phyloP scores from a whole-genome alignment of 1,140 invertebrate genomes.

The Diorhabda elongata region DNA sequence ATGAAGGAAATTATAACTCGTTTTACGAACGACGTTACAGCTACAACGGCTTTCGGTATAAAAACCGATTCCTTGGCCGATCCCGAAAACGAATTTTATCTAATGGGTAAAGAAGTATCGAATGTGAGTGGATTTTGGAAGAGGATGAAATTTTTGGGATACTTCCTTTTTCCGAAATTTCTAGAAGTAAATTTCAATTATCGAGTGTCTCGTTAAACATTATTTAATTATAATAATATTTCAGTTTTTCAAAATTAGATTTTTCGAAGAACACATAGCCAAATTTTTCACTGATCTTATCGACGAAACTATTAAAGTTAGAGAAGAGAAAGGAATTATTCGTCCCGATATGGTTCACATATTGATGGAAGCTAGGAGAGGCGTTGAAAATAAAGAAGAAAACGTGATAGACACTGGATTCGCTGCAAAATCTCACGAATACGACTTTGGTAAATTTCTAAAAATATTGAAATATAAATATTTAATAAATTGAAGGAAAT shows the following conservation, averaged over 20 bases:
- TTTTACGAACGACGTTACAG: slow-evolving; percentile 56
- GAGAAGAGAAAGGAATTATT: slow-evolving; percentile 45
- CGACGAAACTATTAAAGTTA: slow-evolving; percentile 38
- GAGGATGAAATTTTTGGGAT: neutral
- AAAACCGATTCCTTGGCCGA: slow-evolving; percentile 54
- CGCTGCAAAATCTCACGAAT: too few species aligned
- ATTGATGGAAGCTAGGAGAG: slow-evolving; percentile 44
- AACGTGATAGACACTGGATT: too few species aligned
- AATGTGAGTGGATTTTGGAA: slow-evolving; percentile 16
- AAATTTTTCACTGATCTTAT: slow-evolving; percentile 30
- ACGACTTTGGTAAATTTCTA: too few species aligned
- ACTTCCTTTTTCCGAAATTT: too few species aligned
- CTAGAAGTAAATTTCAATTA: too few species aligned
- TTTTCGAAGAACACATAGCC: too few species aligned
- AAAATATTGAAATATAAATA: too few species aligned
- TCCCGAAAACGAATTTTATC: slow-evolving; percentile 50
- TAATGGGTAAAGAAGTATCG: slow-evolving; percentile 44
- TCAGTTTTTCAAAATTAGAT: too few species aligned
- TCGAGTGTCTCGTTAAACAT: too few species aligned
- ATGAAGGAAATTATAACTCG: slow-evolving; percentile 27
- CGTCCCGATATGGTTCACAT: slow-evolving; percentile 49
- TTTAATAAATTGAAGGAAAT: too few species aligned
- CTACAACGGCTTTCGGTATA: slow-evolving; percentile 53
- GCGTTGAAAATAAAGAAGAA: too few species aligned
- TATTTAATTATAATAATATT: too few species aligned